A percentile compares a stretch with the other conserved stretches of the same genome.
Evolutionary conservation across 1,140 invertebrate genomes (phyloP).

Genomic region (Formica exsecta): DNA sequence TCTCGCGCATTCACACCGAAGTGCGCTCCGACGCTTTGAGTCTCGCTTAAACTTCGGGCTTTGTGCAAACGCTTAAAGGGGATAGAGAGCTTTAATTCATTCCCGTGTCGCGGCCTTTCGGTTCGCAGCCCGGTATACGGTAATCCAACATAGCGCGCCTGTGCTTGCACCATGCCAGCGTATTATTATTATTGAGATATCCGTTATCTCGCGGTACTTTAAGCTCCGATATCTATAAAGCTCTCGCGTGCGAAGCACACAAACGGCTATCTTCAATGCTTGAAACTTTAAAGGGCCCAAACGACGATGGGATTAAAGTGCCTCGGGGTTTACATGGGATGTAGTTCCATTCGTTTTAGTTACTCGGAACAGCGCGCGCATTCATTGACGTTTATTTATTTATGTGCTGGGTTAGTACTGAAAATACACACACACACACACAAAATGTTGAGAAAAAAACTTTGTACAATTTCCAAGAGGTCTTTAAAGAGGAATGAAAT

Average conservation of each 20-base stretch:
- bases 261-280: constrained; percentile 53
- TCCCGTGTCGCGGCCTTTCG: constrained; percentile 46
- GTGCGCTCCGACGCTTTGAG: constrained; percentile 60
- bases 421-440: neutral
- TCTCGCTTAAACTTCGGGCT: constrained; percentile 75
- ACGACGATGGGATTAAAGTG: constrained; percentile 50
- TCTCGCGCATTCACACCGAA: constrained; percentile 73
- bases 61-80: constrained; percentile 73
- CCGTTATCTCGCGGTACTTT: constrained; percentile 60
- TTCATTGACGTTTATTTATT: constrained; percentile 44
- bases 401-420: neutral
- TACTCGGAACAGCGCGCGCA: constrained; percentile 10
- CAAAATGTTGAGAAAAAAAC: neutral
- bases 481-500: neutral
- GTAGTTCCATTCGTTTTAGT: constrained; percentile 32
- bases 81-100: constrained; percentile 71
- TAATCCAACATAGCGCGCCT: constrained; percentile 64
- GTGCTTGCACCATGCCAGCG: constrained; percentile 28
- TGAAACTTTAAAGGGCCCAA: constrained; percentile 50
- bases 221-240: constrained; percentile 61
- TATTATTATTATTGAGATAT: constrained; percentile 65
- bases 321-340: constrained; percentile 11
- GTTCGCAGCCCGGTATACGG: constrained; percentile 52
- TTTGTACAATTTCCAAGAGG: neutral
- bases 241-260: constrained; percentile 37